Evolutionary conservation across 2,888 invertebrate genomes (phyloP).

Genomic region (Zaprionus lineosus): DNA sequence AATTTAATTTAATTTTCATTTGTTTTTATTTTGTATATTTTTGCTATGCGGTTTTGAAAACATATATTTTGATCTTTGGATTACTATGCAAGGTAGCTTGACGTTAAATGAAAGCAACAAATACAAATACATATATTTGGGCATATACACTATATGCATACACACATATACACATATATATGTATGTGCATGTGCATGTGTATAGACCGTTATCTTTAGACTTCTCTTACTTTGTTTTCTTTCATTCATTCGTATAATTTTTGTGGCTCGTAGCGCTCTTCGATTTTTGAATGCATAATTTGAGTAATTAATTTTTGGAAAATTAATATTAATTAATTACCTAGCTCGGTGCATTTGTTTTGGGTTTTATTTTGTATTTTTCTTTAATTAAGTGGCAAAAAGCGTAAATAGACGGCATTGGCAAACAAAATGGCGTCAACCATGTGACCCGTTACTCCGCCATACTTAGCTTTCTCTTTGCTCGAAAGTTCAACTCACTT

Average conservation of each 20-base stretch:
- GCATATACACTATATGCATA: constrained; percentile 17
- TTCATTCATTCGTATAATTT: constrained; percentile 32
- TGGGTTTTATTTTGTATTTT: no score
- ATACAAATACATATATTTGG: constrained; percentile 37
- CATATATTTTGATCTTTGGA: constrained; percentile 69
- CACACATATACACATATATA: constrained; percentile 4
- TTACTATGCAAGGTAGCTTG: constrained; percentile 74
- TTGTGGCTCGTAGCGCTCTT: constrained; percentile 7
- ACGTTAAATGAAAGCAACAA: constrained; percentile 55
- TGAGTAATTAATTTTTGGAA: constrained; percentile 67
- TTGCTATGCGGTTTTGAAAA: constrained; percentile 67
- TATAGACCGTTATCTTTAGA: constrained; percentile 14
- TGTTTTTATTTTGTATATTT: constrained; percentile 64
- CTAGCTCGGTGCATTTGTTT: constrained; percentile 39
- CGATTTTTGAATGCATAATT: constrained; percentile 25
- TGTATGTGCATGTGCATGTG: neutral
- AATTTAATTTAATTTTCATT: constrained; percentile 1
- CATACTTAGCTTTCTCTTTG: constrained; percentile 60
- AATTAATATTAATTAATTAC: constrained; percentile 72
- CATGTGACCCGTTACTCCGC: constrained; percentile 75
- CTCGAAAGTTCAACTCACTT: constrained; percentile 19
- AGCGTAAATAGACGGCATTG: constrained; percentile 70
- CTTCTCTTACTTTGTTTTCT: constrained; percentile 12
- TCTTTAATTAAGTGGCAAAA: constrained; percentile 47
- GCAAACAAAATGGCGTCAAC: constrained; percentile 73